phyloP scores from a whole-genome alignment of 2,113 vertebrate genomes.

The Corydoras sp. region DNA sequence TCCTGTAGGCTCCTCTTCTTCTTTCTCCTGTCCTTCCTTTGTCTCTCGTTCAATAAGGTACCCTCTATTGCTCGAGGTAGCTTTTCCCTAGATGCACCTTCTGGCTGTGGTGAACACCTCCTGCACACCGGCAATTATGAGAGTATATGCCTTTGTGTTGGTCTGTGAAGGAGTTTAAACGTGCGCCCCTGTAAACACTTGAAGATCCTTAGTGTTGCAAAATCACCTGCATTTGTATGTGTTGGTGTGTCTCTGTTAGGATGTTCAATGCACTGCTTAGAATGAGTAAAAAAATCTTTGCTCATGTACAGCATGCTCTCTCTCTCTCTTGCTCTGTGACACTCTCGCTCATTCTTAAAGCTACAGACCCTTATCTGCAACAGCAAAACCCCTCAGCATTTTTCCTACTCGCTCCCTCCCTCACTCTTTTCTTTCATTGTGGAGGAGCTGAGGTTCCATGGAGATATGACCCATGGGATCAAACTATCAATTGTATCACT shows the following conservation, averaged over 20 bases:
- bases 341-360: slow-evolving; percentile 62
- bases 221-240: slow-evolving; percentile 23
- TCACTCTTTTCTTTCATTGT: slow-evolving; percentile 8
- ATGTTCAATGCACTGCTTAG: slow-evolving; percentile 52
- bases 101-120: slow-evolving; percentile 53
- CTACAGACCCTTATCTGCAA: slow-evolving; percentile 60
- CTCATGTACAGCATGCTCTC: slow-evolving; percentile 54
- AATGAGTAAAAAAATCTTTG: slow-evolving; percentile 51
- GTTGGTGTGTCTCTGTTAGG: slow-evolving; percentile 43
- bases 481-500: background rate
- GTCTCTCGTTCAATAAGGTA: slow-evolving; percentile 17
- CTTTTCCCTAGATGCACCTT: slow-evolving; percentile 56
- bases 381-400: slow-evolving; percentile 50
- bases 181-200: background rate
- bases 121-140: slow-evolving; percentile 53
- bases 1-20: slow-evolving; percentile 61
- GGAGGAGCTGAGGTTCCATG: background rate
- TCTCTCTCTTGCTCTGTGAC: slow-evolving; percentile 43
- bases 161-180: slow-evolving; percentile 36
- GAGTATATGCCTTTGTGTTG: slow-evolving; percentile 40
- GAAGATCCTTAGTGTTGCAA: slow-evolving; percentile 10
- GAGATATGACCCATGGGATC: background rate
- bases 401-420: slow-evolving; percentile 39
- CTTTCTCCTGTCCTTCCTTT: slow-evolving; percentile 42
- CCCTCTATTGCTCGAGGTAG: slow-evolving; percentile 55